Percentiles rank a stretch among this genome's conserved stretches.
Evolutionary conservation across 2,888 invertebrate species (phyloP).

Genomic region (Lasioglossum marginatum): DNA sequence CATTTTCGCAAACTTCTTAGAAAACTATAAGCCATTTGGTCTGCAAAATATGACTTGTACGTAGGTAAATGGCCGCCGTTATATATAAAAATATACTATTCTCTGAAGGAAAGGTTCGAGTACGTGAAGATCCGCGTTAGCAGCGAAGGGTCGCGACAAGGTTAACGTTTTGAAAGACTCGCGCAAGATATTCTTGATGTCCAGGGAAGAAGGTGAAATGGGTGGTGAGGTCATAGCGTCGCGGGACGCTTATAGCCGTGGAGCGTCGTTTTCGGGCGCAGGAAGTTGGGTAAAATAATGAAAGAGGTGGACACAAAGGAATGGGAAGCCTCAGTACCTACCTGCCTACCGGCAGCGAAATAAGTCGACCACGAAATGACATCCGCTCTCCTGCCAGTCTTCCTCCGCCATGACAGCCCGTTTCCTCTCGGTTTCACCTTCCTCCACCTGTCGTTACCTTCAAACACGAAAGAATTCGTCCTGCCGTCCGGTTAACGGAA

Average conservation of each 20-base stretch:
- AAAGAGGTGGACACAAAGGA: slow-evolving; percentile 78
- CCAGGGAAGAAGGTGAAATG: slow-evolving; percentile 15
- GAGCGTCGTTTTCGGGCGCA: slow-evolving; percentile 68
- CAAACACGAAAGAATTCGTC: slow-evolving; percentile 49
- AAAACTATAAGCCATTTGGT: neutral
- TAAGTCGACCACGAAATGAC: slow-evolving; percentile 84
- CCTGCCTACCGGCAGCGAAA: slow-evolving; percentile 72
- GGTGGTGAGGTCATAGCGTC: neutral
- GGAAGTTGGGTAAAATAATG: slow-evolving; percentile 78
- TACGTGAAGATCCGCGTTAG: neutral
- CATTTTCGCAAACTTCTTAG: neutral
- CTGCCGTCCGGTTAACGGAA: slow-evolving; percentile 24
- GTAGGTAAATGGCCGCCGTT: too few species aligned
- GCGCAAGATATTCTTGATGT: neutral
- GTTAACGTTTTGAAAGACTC: slow-evolving; percentile 43
- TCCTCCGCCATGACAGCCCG: slow-evolving; percentile 47
- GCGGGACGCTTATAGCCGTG: slow-evolving; percentile 26
- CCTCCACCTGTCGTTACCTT: slow-evolving; percentile 70
- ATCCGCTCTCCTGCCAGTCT: slow-evolving; percentile 78
- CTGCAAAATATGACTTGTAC: neutral
- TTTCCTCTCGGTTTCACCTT: slow-evolving; percentile 70
- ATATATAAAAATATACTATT: neutral
- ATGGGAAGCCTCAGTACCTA: slow-evolving; percentile 70
- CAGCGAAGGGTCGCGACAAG: slow-evolving; percentile 28
- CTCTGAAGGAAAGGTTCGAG: neutral